A percentile compares a stretch with the other conserved stretches of the same genome.
Evolutionary conservation across 64 coral and sea anemone species (phyloP).

Genomic region (Montipora cactus): DNA sequence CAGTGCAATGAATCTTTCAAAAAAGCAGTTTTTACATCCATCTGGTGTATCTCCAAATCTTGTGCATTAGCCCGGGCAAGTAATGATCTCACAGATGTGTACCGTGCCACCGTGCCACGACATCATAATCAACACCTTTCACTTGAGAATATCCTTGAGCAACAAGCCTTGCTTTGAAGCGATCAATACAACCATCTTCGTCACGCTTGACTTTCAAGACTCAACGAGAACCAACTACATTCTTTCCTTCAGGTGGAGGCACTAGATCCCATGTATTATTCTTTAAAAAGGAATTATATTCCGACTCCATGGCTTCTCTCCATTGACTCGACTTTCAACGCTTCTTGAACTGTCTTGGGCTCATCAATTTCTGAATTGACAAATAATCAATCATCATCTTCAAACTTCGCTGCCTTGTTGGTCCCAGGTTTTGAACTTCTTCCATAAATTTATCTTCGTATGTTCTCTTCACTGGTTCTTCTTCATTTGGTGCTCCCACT

Average conservation of each 20-base stretch:
- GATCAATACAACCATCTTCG: constrained; percentile 52
- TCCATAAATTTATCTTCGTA: constrained; percentile 68
- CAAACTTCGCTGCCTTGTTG: constrained; percentile 57
- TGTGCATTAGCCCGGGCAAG: constrained; percentile 38
- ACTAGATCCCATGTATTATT: constrained; percentile 72
- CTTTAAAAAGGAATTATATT: constrained; percentile 42
- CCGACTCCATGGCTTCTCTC: constrained; percentile 51
- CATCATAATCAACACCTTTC: constrained; percentile 69
- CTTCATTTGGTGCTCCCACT: constrained; percentile 32
- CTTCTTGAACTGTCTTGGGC: constrained; percentile 65
- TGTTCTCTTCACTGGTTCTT: constrained; percentile 64
- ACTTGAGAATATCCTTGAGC: constrained; percentile 74
- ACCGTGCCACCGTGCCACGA: constrained; percentile 62
- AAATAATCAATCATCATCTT: constrained; percentile 38
- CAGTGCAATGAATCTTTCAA: constrained; percentile 59
- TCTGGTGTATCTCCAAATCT: constrained; percentile 55
- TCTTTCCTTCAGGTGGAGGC: constrained; percentile 59
- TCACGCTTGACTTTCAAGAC: constrained; percentile 60
- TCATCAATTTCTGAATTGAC: constrained; percentile 58
- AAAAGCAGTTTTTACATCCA: constrained; percentile 80
- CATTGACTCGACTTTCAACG: constrained; percentile 46
- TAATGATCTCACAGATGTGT: constrained; percentile 54
- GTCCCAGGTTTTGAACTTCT: constrained; percentile 70
- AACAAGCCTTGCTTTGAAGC: constrained; percentile 43
- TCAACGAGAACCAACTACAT: constrained; percentile 58